phyloP scores from a whole-genome alignment of 1,140 invertebrate species.

The Orussus abietinus region DNA sequence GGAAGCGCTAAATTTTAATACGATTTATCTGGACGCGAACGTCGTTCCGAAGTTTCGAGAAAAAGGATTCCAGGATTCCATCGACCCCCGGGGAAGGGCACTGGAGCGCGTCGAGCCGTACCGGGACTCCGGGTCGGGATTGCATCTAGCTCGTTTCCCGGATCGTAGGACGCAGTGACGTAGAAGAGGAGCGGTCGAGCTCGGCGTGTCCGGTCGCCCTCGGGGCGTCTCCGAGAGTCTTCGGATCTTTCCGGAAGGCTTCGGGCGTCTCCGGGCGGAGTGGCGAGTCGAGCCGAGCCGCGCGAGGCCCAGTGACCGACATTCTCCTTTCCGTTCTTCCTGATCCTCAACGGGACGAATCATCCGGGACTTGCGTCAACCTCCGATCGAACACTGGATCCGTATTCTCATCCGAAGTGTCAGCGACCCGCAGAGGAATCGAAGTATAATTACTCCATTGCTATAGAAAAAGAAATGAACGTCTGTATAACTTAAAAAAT shows the following conservation, averaged over 20 bases:
- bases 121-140: too few relatives aligned
- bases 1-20: too few relatives aligned
- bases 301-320: slow-evolving; percentile 47
- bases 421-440: slow-evolving; percentile 25
- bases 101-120: too few relatives aligned
- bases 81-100: too few relatives aligned
- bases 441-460: slow-evolving; percentile 20
- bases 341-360: slow-evolving; percentile 19
- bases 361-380: slow-evolving; percentile 12
- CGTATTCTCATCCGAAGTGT: slow-evolving; percentile 18
- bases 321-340: slow-evolving; percentile 42
- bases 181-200: slow-evolving; percentile 17
- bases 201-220: slow-evolving; percentile 21
- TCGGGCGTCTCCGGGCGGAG: slow-evolving; percentile 23
- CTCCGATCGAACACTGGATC: slow-evolving; percentile 19
- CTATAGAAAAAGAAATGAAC: slow-evolving; percentile 16
- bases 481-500: too few relatives aligned
- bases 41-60: too few relatives aligned
- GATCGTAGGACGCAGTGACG: slow-evolving; percentile 14
- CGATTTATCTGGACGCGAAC: too few relatives aligned
- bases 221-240: too few relatives aligned
- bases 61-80: too few relatives aligned
- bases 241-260: slow-evolving; percentile 26
- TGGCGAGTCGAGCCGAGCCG: slow-evolving; percentile 21
- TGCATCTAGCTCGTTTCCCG: slow-evolving; percentile 2